Conservation (phyloP, 1,140 invertebrate species). For the Ips nitidus region DNA sequence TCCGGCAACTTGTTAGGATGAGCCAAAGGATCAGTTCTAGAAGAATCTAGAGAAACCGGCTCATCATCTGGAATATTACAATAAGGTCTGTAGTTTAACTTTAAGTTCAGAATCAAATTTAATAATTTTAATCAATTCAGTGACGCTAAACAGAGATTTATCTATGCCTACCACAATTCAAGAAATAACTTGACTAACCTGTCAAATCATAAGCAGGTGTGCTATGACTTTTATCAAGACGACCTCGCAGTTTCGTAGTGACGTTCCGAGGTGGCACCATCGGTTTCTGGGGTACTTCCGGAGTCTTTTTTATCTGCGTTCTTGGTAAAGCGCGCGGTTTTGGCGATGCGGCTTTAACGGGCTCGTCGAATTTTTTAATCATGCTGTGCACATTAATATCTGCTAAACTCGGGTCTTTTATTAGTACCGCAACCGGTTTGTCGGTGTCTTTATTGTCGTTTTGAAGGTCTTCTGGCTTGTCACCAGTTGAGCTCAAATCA, state of each 20-base stretch:
- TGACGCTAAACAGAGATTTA: too few relatives aligned
- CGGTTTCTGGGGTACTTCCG: constrained; percentile 49
- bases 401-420: constrained; percentile 43
- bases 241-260: constrained; percentile 53
- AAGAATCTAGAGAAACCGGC: not conserved
- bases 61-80: constrained; percentile 14
- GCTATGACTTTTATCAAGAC: constrained; percentile 74
- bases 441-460: constrained; percentile 5
- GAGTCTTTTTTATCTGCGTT: constrained; percentile 37
- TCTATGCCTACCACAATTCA: not conserved
- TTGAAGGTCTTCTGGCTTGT: not conserved
- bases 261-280: constrained; percentile 47
- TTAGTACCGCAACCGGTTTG: not conserved
- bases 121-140: too few relatives aligned
- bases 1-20: constrained; percentile 24
- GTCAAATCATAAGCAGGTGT: constrained; percentile 73
- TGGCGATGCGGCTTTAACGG: constrained; percentile 24
- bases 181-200: constrained; percentile 27
- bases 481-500: not conserved
- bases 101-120: too few relatives aligned
- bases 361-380: constrained; percentile 50
- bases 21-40: constrained; percentile 4
- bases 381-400: constrained; percentile 50
- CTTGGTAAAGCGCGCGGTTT: constrained; percentile 45
- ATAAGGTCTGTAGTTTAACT: not conserved